phyloP scores from a whole-genome alignment of 2,888 invertebrate species.

The Alloscopus bannaensis region DNA sequence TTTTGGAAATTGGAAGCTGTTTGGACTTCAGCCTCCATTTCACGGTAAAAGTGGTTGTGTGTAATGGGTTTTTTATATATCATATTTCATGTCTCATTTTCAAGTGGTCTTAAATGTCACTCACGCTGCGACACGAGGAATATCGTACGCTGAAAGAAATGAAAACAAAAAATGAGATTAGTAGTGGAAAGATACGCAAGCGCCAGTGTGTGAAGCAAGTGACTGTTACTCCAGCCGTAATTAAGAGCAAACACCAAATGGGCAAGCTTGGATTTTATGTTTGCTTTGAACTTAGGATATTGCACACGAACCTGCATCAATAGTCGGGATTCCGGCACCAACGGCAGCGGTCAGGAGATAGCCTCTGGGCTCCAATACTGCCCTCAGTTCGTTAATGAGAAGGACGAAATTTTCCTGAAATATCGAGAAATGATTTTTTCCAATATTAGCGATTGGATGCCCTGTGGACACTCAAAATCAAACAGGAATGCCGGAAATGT shows the following conservation, averaged over 20 bases:
- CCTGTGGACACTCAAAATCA: no score
- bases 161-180: slow-evolving; percentile 19
- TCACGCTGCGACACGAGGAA: slow-evolving; percentile 79
- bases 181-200: no score
- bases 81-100: no score
- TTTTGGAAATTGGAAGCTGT: no score
- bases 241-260: no score
- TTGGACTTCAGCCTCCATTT: no score
- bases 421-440: neutral
- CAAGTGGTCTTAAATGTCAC: slow-evolving; percentile 54
- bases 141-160: slow-evolving; percentile 79
- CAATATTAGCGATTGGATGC: neutral
- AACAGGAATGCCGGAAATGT: no score
- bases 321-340: slow-evolving; percentile 77
- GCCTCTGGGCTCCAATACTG: slow-evolving; percentile 77
- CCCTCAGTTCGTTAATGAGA: slow-evolving; percentile 79
- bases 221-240: neutral
- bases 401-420: slow-evolving; percentile 77
- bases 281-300: neutral
- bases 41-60: no score
- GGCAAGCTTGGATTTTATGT: no score
- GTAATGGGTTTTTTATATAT: no score
- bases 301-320: slow-evolving; percentile 65
- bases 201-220: neutral
- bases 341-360: slow-evolving; percentile 80